A percentile compares a stretch with the other conserved stretches of the same genome.
These are phyloP conservation scores for Phoebastria nigripes DNA, from an alignment of 2,797 vertebrate genomes.

Conservation along the genomic window DNA sequence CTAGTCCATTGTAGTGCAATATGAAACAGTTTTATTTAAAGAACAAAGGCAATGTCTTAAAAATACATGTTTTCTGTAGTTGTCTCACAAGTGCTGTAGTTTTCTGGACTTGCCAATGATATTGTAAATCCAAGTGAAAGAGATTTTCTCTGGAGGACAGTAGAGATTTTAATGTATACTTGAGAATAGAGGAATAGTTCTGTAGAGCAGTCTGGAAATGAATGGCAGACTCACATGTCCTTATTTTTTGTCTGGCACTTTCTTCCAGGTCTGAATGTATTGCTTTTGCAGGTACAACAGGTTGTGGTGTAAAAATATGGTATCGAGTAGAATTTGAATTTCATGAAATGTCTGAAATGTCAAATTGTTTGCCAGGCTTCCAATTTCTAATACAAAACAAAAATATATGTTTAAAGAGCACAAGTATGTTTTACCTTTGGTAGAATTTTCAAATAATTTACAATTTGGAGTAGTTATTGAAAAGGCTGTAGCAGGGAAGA, in stretches of 20 bases:
- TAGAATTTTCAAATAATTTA: neutral
- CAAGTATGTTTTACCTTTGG: neutral
- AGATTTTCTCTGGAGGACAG: neutral
- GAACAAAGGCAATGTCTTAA: neutral
- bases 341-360: neutral
- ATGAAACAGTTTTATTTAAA: neutral
- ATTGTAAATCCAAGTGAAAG: neutral
- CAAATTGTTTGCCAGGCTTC: neutral
- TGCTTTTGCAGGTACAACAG: neutral
- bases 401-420: neutral
- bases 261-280: neutral
- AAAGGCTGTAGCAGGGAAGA: neutral
- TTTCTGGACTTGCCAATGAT: neutral
- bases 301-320: neutral
- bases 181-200: neutral
- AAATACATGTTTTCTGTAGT: neutral
- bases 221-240: neutral
- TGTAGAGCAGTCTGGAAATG: neutral
- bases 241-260: neutral
- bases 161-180: neutral
- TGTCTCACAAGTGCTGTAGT: neutral
- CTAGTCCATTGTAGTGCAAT: neutral
- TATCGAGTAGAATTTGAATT: neutral
- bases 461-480: neutral
- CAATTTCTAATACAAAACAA: neutral